phyloP scores from a whole-genome alignment of 2,797 vertebrate species.

The Pterois miles region DNA sequence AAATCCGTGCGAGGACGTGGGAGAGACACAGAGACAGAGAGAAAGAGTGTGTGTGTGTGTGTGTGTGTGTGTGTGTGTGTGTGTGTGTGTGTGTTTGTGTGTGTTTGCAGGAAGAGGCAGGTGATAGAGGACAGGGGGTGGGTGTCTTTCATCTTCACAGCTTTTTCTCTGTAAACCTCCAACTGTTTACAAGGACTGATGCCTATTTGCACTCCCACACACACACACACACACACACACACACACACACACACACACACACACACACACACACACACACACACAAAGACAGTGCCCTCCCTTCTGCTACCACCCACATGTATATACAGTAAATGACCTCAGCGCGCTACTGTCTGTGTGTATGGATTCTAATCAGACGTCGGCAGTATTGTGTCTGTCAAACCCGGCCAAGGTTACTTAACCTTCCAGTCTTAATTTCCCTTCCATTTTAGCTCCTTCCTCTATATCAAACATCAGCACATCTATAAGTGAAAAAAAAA shows the following conservation, averaged over 20 bases:
- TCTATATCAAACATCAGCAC: conserved; percentile 81
- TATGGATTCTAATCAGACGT: conserved; percentile 79
- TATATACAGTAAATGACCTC: conserved; percentile 81
- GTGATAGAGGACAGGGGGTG: conserved; percentile 70
- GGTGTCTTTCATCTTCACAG: conserved; percentile 81
- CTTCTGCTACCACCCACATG: conserved; percentile 64
- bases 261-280: conserved; percentile 15
- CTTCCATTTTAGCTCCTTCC: conserved; percentile 80
- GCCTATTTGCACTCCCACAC: conserved; percentile 62
- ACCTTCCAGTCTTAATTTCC: conserved; percentile 82
- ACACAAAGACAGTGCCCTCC: conserved; percentile 12
- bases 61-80: conserved; percentile 55
- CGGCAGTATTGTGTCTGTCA: conserved; percentile 82
- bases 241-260: neutral
- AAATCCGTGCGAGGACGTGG: conserved; percentile 78
- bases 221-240: conserved; percentile 9
- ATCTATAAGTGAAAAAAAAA: conserved; percentile 65
- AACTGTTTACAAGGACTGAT: conserved; percentile 80
- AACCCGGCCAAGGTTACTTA: conserved; percentile 82
- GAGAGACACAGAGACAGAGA: conserved; percentile 59
- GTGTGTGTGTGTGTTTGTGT: conserved; percentile 52
- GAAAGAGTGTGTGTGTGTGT: conserved; percentile 34
- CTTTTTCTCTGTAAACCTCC: conserved; percentile 77
- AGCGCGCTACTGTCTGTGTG: conserved; percentile 67
- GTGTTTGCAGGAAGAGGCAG: conserved; percentile 62